Evolutionary conservation across 2,888 invertebrate species (phyloP), one percentile per base, ranked within the genome.

Genomic region (Eilema griseolum): DNA sequence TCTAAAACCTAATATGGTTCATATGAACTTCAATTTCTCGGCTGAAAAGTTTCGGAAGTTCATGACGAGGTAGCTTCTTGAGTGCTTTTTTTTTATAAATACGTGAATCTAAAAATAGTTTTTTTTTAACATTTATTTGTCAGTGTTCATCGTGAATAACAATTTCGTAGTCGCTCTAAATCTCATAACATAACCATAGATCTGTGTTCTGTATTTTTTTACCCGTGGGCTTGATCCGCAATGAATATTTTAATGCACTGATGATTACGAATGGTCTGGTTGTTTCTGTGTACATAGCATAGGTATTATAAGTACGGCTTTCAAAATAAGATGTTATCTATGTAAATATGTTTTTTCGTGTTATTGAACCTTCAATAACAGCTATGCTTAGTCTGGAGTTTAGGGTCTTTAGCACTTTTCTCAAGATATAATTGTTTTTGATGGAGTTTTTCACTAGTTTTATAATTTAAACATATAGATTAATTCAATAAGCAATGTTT

Each of bases 21-120:
- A 16, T 46, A 65, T 69, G 56, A 69, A 69, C 59, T 69, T 69
- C 23, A 46, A 59, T 46, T 69, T 61, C 10, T 26, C 24, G 24
- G 57, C 26, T 12, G n/a, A 52, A 52, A 52, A 52, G 5, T 23
- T 67, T 5, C 46, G 61, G 61, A 67, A 23, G 46, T 46, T 66
- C 12, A 7, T 66, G 0, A 60, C 60, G 59, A 66, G 66, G 66
- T 66, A 66, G 59, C 41, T 66, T 26, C 16, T 59, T 41, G 20
- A 46, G 11, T 64, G 41, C n/a, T n/a, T n/a, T 31, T 24, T 26
- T 63, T 46, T n/a, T 24, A 26, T 5, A n/a, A 5, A 0, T 52
- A 52, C n/a, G 20, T 46, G 7, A 46, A 46, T 46, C 46, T 46
- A 46, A 1, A 20, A 46, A 20, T 20, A 46, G 20, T n/a, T 7